These are phyloP conservation scores for Lamproptera curius DNA, from an alignment of 2,888 invertebrate species.

Conservation along the genomic window DNA sequence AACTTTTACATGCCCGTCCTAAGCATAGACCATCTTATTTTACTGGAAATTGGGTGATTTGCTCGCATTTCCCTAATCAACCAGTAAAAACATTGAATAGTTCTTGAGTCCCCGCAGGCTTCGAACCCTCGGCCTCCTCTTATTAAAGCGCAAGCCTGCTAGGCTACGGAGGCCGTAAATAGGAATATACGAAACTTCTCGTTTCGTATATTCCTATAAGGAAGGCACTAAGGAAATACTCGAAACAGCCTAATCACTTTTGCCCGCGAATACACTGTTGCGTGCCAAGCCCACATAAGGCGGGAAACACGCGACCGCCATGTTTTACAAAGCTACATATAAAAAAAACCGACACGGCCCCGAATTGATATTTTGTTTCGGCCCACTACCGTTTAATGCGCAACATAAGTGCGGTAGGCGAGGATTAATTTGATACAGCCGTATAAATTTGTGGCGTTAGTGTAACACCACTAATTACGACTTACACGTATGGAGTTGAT, in stretches of 20 bases:
- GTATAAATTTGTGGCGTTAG: slow-evolving; percentile 37
- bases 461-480: slow-evolving; percentile 21
- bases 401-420: slow-evolving; percentile 37
- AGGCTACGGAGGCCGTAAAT: not conserved
- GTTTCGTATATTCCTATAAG: too few species aligned
- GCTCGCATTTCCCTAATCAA: too few species aligned
- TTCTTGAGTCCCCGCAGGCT: too few species aligned
- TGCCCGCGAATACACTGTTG: slow-evolving; percentile 49
- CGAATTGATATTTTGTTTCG: slow-evolving; percentile 73
- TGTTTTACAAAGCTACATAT: slow-evolving; percentile 66
- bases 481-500: slow-evolving; percentile 2
- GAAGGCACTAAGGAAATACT: slow-evolving; percentile 22
- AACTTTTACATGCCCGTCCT: too few species aligned
- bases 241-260: slow-evolving; percentile 55
- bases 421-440: slow-evolving; percentile 23
- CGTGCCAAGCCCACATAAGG: slow-evolving; percentile 64
- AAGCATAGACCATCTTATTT: too few species aligned
- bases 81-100: too few species aligned
- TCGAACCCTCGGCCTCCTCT: too few species aligned
- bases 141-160: not conserved
- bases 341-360: slow-evolving; percentile 57
- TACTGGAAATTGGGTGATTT: too few species aligned
- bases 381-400: slow-evolving; percentile 58
- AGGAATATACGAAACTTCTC: not conserved
- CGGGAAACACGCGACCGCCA: slow-evolving; percentile 59